phyloP scores from a whole-genome alignment of 2,113 vertebrate species.

The Cyprinodon tularosa region DNA sequence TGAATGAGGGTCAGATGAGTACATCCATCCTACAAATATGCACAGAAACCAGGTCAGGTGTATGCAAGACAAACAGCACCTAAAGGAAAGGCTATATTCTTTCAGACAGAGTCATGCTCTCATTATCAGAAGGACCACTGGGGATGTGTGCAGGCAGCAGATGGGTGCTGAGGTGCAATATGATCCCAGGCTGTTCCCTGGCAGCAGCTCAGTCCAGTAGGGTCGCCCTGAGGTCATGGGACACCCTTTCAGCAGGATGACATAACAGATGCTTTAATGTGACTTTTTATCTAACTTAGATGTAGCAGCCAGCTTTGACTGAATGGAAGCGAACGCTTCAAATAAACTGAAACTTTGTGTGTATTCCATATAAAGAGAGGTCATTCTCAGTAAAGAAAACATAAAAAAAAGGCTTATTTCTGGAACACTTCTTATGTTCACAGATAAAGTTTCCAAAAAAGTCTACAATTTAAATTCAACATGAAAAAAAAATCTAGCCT shows the following conservation, averaged over 20 bases:
- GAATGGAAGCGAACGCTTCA: neutral
- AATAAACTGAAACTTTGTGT: neutral
- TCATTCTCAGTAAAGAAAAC: neutral
- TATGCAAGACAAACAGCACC: constrained; percentile 43
- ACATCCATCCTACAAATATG: constrained; percentile 25
- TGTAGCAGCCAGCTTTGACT: neutral
- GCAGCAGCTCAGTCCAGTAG: constrained; percentile 2
- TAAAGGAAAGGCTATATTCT: constrained; percentile 55
- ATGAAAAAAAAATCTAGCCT: too few species aligned
- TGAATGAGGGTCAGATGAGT: constrained; percentile 8
- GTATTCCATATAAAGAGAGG: neutral
- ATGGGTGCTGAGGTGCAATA: constrained; percentile 31
- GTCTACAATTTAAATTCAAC: too few species aligned
- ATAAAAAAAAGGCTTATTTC: too few species aligned
- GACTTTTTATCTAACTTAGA: neutral
- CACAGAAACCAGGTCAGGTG: constrained; percentile 33
- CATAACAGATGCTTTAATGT: neutral
- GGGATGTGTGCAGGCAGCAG: constrained; percentile 35
- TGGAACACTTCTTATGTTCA: too few species aligned
- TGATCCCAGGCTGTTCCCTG: constrained; percentile 46
- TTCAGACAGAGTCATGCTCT: constrained; percentile 9
- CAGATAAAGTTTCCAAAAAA: too few species aligned
- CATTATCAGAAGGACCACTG: constrained; percentile 11
- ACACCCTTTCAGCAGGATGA: neutral
- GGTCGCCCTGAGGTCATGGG: constrained; percentile 37